Evolutionary conservation across 2,797 vertebrate species (phyloP).

Genomic region (Allobates femoralis): DNA sequence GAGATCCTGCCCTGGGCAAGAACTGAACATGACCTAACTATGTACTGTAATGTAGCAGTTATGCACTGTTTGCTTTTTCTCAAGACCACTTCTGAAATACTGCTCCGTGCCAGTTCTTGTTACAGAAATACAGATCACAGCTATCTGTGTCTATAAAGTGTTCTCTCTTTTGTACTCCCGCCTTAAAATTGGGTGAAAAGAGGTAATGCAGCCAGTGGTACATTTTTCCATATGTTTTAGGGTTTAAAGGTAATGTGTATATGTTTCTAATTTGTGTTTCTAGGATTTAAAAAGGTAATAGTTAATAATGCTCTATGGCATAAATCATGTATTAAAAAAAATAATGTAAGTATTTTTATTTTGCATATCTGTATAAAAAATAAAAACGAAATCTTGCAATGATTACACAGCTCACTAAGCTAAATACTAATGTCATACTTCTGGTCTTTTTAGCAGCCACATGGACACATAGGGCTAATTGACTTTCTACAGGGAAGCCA

Average conservation of each 20-base stretch:
- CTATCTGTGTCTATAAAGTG: not conserved
- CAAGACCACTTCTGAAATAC: conserved; percentile 5
- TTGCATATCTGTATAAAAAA: too few relatives aligned
- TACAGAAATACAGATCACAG: conserved; percentile 10
- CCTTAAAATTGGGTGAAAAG: not conserved
- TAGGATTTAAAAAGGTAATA: too few relatives aligned
- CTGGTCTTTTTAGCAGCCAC: too few relatives aligned
- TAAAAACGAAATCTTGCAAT: too few relatives aligned
- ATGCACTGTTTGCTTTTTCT: conserved; percentile 4
- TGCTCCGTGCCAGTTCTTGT: not conserved
- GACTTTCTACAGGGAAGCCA: too few relatives aligned
- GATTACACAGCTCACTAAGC: too few relatives aligned
- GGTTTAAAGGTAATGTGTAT: not conserved
- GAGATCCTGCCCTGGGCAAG: conserved; percentile 73
- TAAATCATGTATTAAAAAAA: too few relatives aligned
- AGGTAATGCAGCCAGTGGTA: not conserved
- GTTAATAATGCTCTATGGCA: too few relatives aligned
- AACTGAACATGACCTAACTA: conserved; percentile 72
- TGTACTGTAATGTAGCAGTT: conserved; percentile 61
- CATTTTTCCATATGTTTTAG: not conserved
- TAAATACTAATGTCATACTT: too few relatives aligned
- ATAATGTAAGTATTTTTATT: too few relatives aligned
- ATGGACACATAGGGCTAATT: too few relatives aligned
- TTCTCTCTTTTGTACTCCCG: not conserved
- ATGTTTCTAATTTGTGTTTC: too few relatives aligned